Evolutionary conservation across 1,140 invertebrate species (phyloP).

Genomic region (Eufriesea mexicana): DNA sequence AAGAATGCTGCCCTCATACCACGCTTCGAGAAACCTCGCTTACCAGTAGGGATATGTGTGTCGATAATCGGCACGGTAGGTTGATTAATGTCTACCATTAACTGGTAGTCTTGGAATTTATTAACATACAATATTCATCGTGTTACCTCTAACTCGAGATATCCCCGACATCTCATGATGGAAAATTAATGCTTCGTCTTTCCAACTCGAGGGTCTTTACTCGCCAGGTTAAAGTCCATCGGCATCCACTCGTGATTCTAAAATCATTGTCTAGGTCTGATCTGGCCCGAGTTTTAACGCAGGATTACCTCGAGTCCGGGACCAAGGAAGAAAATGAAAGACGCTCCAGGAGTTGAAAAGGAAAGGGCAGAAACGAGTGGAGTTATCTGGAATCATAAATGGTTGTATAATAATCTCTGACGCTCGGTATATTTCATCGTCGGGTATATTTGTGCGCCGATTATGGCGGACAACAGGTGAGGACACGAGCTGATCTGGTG

Average conservation of each 20-base stretch:
- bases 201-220: too few species aligned
- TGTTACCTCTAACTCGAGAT: background rate
- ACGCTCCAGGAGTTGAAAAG: background rate
- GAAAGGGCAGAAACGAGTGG: too few species aligned
- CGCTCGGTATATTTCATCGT: background rate
- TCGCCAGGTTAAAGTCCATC: too few species aligned
- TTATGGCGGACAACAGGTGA: conserved; percentile 35
- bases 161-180: background rate
- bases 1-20: conserved; percentile 9
- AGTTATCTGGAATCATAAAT: background rate
- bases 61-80: background rate
- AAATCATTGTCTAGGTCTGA: background rate
- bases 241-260: background rate
- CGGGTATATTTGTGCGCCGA: background rate
- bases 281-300: background rate
- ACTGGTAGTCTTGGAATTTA: background rate
- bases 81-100: background rate
- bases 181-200: background rate
- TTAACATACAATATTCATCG: background rate
- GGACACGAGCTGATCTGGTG: conserved; percentile 11
- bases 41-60: background rate
- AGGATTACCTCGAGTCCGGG: background rate
- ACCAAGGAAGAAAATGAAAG: background rate
- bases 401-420: background rate
- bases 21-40: background rate